phyloP scores from a whole-genome alignment of 2,113 vertebrate species.

The Halcyon senegalensis region DNA sequence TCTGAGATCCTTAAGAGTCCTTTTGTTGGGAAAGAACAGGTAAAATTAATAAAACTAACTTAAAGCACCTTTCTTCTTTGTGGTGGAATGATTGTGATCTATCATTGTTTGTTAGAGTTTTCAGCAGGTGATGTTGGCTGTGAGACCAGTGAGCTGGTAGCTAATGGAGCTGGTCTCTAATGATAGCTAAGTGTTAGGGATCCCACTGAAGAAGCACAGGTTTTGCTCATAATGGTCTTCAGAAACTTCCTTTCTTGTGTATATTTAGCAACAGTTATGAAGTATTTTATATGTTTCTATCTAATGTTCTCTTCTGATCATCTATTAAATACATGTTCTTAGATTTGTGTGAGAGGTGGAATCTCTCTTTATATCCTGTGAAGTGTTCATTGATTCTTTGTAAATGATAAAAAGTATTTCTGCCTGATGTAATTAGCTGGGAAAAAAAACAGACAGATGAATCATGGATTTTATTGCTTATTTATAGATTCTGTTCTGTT shows the following conservation, averaged over 20 bases:
- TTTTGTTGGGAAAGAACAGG: constrained; percentile 95
- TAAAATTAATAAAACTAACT: constrained; percentile 42
- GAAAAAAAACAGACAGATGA: background rate
- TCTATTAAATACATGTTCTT: background rate
- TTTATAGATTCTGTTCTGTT: background rate
- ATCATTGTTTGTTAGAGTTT: background rate
- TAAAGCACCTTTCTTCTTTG: background rate
- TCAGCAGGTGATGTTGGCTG: background rate
- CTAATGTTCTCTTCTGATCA: background rate
- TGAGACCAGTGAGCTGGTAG: background rate
- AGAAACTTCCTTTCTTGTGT: background rate
- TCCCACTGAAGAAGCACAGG: background rate
- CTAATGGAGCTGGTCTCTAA: background rate
- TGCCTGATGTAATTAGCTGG: background rate
- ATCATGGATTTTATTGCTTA: background rate
- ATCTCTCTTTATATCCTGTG: background rate
- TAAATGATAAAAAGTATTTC: background rate
- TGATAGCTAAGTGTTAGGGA: background rate
- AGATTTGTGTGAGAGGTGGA: background rate
- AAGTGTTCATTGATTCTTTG: background rate
- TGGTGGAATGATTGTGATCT: background rate
- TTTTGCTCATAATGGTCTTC: background rate
- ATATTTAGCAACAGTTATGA: background rate
- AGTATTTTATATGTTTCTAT: background rate
- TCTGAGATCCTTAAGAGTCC: constrained; percentile 85